Evolutionary conservation across 2,797 vertebrate species (phyloP), one percentile per base, ranked within the genome.

Genomic region (Prunella strophiata): DNA sequence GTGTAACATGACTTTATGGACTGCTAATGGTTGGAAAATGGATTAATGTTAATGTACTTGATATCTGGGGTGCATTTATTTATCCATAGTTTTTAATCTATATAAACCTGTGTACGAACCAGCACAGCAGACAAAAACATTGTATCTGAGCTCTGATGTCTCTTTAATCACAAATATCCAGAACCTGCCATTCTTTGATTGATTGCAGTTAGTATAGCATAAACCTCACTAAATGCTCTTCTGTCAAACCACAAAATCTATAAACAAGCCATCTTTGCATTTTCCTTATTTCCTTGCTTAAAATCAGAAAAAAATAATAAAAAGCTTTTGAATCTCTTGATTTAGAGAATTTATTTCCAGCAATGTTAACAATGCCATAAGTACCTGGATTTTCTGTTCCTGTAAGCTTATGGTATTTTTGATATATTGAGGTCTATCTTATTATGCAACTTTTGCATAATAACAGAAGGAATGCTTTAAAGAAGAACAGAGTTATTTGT

Each of bases 51-150:
- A 67, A 50, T 54, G 15, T 3, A 52, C 17, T 27, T 76, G 42
- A 32, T 76, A 76, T 32, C 7, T 50, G 52, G 22, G 5, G 3
- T 72, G 9, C 52, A 36, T 62, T 76, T 58, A 55, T 63, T 66
- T 70, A 38, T 27, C 32, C 7, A 3, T 76, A 52, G 26, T 66
- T 88, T 65, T 88, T 2, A 84, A 47, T 43, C 30, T 59, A 10
- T 68, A 5, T 42, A 26, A 61, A 32, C 8, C 48, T 47, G 11
- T 8, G 4, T 9, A 1, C 0, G 0, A 88, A 65, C 29, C 15
- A 68, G 26, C 42, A 45, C 2, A n/a, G 16, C 43, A 76, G 26
- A 54, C 26, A 85, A 62, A 85, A 51, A 0, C 48, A 61, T 15
- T 15, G 10, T 18, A 7, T 43, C 16, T 29, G 38, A 81, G 34